Evolutionary conservation across 2,797 vertebrate genomes (phyloP).

Genomic region (Pseudomugil gertrudae): DNA sequence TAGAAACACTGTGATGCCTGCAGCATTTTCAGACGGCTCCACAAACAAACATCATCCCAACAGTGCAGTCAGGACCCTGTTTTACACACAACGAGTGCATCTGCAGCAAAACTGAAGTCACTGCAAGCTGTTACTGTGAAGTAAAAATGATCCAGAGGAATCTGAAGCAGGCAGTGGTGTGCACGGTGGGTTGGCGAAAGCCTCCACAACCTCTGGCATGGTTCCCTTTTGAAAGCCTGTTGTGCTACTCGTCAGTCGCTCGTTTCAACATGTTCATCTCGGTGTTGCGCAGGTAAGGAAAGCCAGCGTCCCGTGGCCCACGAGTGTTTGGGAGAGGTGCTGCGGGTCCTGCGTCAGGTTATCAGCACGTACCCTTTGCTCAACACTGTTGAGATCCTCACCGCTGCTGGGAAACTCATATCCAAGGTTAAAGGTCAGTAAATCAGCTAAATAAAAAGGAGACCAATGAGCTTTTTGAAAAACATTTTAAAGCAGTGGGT

Average conservation of each 20-base stretch:
- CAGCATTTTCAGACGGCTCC: not conserved
- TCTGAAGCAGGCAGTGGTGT: not conserved
- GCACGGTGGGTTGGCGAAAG: not conserved
- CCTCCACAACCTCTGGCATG: slow-evolving; percentile 5
- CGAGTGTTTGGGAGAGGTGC: slow-evolving; percentile 92
- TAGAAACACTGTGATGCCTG: not conserved
- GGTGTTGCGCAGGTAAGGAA: slow-evolving; percentile 85
- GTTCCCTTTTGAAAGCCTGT: not conserved
- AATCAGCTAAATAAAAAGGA: not conserved
- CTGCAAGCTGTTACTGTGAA: not conserved
- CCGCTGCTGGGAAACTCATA: slow-evolving; percentile 93
- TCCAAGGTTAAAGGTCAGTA: slow-evolving; percentile 93
- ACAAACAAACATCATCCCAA: not conserved
- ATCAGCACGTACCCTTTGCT: slow-evolving; percentile 93
- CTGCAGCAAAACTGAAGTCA: not conserved
- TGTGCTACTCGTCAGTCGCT: not conserved
- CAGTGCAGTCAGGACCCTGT: not conserved
- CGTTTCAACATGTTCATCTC: not conserved
- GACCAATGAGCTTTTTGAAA: not conserved
- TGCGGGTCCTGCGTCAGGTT: slow-evolving; percentile 91
- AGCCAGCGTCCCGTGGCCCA: slow-evolving; percentile 87
- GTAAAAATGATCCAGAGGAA: not conserved
- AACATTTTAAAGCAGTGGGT: not conserved
- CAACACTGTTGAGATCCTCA: slow-evolving; percentile 95
- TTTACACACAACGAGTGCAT: not conserved